Conservation (phyloP, 2,888 invertebrate species). For the Caenorhabditis sp. region DNA sequence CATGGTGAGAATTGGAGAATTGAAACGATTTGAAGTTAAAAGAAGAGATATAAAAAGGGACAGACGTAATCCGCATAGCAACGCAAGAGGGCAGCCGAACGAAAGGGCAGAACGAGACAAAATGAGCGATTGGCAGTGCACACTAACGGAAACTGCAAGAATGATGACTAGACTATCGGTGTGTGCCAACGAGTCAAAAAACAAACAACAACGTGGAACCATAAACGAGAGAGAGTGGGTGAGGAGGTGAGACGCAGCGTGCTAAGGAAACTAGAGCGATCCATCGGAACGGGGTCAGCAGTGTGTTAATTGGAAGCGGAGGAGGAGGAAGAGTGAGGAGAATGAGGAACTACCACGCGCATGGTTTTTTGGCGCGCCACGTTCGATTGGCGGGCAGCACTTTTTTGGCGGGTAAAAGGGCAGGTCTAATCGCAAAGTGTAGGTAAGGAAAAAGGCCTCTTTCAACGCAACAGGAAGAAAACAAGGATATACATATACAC, state of each 20-base stretch:
- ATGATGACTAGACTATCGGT: conserved; percentile 29
- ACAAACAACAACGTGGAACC: conserved; percentile 38
- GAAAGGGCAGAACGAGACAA: conserved; percentile 4
- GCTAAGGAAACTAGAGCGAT: conserved; percentile 24
- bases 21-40: background rate
- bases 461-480: no score
- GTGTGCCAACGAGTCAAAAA: conserved; percentile 29
- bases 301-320: conserved; percentile 30
- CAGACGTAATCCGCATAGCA: background rate
- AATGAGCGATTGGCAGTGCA: no score
- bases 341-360: background rate
- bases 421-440: no score
- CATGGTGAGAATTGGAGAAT: background rate
- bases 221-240: no score
- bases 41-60: conserved; percentile 8
- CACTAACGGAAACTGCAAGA: conserved; percentile 5
- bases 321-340: conserved; percentile 1
- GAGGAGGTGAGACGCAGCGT: conserved; percentile 12
- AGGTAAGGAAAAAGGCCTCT: no score
- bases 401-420: background rate
- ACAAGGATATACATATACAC: no score
- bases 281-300: conserved; percentile 26
- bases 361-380: no score
- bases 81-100: background rate
- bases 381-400: background rate